Conservation (phyloP, 2,888 invertebrate genomes). For the Meteorus cinctellus region DNA sequence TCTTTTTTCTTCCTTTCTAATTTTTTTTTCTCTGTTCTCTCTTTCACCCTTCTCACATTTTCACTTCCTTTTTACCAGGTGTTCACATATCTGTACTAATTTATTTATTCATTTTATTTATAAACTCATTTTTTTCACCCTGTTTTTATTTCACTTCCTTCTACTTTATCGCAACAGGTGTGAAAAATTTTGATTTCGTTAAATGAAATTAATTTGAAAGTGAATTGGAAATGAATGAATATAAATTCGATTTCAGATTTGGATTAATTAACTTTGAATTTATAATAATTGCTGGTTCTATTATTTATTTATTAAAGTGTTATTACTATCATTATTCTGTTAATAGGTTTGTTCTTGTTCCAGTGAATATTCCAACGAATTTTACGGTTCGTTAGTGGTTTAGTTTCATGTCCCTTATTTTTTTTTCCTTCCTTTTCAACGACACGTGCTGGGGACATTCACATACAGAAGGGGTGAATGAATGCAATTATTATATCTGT, state of each 20-base stretch:
- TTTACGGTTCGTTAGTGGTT: slow-evolving; percentile 37
- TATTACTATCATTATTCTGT: background rate
- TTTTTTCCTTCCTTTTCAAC: background rate
- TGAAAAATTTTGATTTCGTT: slow-evolving; percentile 22
- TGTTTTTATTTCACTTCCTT: no score
- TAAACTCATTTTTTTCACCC: background rate
- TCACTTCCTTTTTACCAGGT: slow-evolving; percentile 3
- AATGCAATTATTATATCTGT: slow-evolving; percentile 37
- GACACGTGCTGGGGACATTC: slow-evolving; percentile 31
- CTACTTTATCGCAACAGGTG: slow-evolving; percentile 2
- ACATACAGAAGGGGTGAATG: slow-evolving; percentile 28
- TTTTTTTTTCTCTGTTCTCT: background rate
- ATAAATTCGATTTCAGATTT: background rate
- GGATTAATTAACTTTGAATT: background rate
- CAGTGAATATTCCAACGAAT: background rate
- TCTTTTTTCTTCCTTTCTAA: background rate
- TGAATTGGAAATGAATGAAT: background rate
- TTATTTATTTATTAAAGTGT: background rate
- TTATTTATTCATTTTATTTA: background rate
- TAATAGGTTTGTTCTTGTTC: background rate
- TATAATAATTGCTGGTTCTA: background rate
- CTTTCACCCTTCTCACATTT: background rate
- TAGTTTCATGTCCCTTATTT: slow-evolving; percentile 2
- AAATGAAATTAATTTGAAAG: background rate
- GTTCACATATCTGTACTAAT: slow-evolving; percentile 20